Evolutionary conservation across 2,888 invertebrate genomes (phyloP).

Genomic region (Dromius quadrimaculatus): DNA sequence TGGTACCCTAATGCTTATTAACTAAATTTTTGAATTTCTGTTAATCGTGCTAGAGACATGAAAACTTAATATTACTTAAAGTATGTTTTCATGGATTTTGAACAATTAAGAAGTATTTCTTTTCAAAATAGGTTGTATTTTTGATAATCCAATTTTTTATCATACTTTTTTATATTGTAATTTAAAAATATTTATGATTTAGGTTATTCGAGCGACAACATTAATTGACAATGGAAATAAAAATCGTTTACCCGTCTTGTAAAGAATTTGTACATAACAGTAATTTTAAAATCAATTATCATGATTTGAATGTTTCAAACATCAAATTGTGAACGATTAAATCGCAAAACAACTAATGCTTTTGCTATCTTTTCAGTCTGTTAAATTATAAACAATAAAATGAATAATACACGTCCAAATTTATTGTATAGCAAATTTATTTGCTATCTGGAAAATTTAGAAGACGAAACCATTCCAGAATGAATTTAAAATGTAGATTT

Average conservation of each 20-base stretch:
- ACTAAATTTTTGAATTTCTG: constrained; percentile 16
- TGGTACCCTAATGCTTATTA: constrained; percentile 21
- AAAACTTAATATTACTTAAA: constrained; percentile 38
- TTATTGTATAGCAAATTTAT: constrained; percentile 39
- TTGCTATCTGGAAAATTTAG: constrained; percentile 27
- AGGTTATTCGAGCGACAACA: constrained; percentile 38
- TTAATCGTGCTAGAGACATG: constrained; percentile 15
- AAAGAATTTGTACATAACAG: constrained; percentile 47
- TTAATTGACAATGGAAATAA: constrained; percentile 29
- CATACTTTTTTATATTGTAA: constrained; percentile 49
- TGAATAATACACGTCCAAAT: constrained; percentile 32
- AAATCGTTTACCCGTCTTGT: constrained; percentile 18
- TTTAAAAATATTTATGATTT: constrained; percentile 49
- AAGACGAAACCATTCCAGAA: constrained; percentile 27
- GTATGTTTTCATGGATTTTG: constrained; percentile 32
- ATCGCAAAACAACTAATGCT: constrained; percentile 39
- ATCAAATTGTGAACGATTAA: constrained; percentile 19
- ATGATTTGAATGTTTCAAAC: constrained; percentile 35
- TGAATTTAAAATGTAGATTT: constrained; percentile 25
- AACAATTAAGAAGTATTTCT: constrained; percentile 35
- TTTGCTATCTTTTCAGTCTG: constrained; percentile 45
- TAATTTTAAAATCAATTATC: constrained; percentile 37
- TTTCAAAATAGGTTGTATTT: constrained; percentile 47
- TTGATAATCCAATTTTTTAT: constrained; percentile 49
- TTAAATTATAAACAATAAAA: constrained; percentile 28